Evolutionary conservation across 2,113 vertebrate genomes (phyloP), one percentile per base, ranked within the genome.

Genomic region (Odobenus rosmarus): DNA sequence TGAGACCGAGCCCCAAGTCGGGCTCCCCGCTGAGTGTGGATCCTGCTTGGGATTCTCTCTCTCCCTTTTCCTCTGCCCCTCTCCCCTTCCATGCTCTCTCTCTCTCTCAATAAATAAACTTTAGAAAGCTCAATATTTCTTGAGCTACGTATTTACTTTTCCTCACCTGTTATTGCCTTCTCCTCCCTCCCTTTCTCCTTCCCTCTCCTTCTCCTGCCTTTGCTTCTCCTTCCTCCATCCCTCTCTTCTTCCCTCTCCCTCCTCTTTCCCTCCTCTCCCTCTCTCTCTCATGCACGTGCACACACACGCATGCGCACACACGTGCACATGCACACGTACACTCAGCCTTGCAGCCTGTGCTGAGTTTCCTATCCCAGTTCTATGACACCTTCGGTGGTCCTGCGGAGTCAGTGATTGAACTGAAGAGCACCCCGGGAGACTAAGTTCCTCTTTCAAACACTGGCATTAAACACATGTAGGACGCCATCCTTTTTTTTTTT

Each of bases 281-380:
- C 12, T 55, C 21, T 61, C 36, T 39, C 42, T 7, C 49, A n/a
- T 23, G 8, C 8, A 6, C 15, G 28, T 64, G 21, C 10, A 23
- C 2, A 0, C 7, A n/a, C 26, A 39, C 6, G 0, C 16, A 4
- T 26, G 10, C 59, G 2, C 51, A 7, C 1, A 13, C 36, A 24
- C 57, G 49, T 49, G 49, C 49, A 28, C 23, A 36, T 5, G 0
- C 21, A 59, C 61, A 24, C 49, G 33, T 36, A 72, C 51, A 46
- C 31, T 28, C 0, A n/a, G 28, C 28, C 26, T 36, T 55, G 31
- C 9, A 74, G 26, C 14, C 59, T 46, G 1, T n/a, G 12, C 24
- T 88, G 18, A 28, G 28, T 64, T 69, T 84, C 88, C 46, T 79
- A 0, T 79, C 69, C 95, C 57, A 72, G 23, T 64, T 82, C 42